Evolutionary conservation across 2,888 invertebrate genomes (phyloP), one percentile per base, ranked within the genome.

Genomic region (Erebia epiphron): DNA sequence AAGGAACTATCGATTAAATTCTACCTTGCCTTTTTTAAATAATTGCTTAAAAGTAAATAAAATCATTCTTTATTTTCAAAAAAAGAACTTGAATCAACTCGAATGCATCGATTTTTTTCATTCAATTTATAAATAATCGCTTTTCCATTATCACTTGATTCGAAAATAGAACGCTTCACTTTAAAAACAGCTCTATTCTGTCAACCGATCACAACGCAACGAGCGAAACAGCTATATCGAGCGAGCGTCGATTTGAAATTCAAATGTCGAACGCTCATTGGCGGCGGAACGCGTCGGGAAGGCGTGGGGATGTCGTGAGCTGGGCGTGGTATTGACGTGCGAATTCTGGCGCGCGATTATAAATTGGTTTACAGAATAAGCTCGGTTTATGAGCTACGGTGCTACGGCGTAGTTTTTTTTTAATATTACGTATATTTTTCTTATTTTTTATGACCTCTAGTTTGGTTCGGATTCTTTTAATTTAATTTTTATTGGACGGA

Each of bases 281-380:
- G 94, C 80, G 85, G 89, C 82, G 83, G 79, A 85, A 78, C 80
- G 83, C 83, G 84, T 76, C 70, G 73, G 77, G 84, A 81, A 87
- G 92, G 91, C 91, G 91, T 88, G 87, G 84, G 83, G 81, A 80
- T 82, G 81, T 80, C 82, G 82, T 13, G 56, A 4, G 26, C 3
- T 88, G 86, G 92, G 93, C 92, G 93, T 92, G 92, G 86, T 85
- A 79, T 79, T 81, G 49, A 85, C 81, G 86, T 83, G 86, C 83
- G 82, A 86, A 86, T 85, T 85, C 85, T 81, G 80, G 79, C 82
- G 81, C 21, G 58, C 46, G 86, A 85, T 86, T 83, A 86, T 86
- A 88, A 88, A 86, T 87, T 86, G 85, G 83, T 84, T 85, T 83
- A 83, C 84, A 83, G 83, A 82, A 82, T 84, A 83, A 82, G 80